A percentile compares a stretch with the other conserved stretches of the same genome.
Evolutionary conservation across 2,888 invertebrate genomes (phyloP).

Genomic region (Belgica antarctica): DNA sequence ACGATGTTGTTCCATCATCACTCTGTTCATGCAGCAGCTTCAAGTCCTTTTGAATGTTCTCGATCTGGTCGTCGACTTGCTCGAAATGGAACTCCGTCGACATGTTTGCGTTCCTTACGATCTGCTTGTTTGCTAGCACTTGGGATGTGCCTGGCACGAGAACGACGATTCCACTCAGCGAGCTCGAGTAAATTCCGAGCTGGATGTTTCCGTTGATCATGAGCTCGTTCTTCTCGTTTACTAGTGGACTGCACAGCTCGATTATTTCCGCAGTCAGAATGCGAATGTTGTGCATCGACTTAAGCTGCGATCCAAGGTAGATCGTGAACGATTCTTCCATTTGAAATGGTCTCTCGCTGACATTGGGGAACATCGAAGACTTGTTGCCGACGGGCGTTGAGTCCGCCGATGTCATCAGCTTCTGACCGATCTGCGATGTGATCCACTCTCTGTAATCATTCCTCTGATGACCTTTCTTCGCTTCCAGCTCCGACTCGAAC

Average conservation of each 20-base stretch:
- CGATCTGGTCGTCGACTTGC: slow-evolving; percentile 77
- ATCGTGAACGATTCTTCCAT: slow-evolving; percentile 97
- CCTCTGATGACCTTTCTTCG: slow-evolving; percentile 78
- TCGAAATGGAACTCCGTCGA: slow-evolving; percentile 94
- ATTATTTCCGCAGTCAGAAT: slow-evolving; percentile 81
- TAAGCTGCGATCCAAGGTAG: slow-evolving; percentile 94
- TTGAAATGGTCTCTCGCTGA: slow-evolving; percentile 52
- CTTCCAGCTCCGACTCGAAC: slow-evolving; percentile 81
- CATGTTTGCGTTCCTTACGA: slow-evolving; percentile 54
- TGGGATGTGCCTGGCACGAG: slow-evolving; percentile 57
- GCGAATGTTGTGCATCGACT: slow-evolving; percentile 96
- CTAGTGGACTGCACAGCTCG: slow-evolving; percentile 68
- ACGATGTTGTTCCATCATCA: slow-evolving; percentile 44
- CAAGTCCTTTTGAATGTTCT: slow-evolving; percentile 63
- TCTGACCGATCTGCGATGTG: slow-evolving; percentile 56
- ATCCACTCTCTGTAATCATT: slow-evolving; percentile 88
- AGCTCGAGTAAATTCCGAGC: slow-evolving; percentile 87
- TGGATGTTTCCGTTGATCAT: slow-evolving; percentile 76
- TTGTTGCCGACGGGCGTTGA: slow-evolving; percentile 49
- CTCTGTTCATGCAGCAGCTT: slow-evolving; percentile 51
- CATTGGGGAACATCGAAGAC: slow-evolving; percentile 36
- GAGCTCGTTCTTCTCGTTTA: slow-evolving; percentile 53
- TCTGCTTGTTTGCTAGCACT: slow-evolving; percentile 52
- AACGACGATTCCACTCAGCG: slow-evolving; percentile 83
- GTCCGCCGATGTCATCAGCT: slow-evolving; percentile 51